These are phyloP conservation scores for Thaumetopoea pityocampa DNA, from an alignment of 1,140 invertebrate genomes.

Conservation along the genomic window DNA sequence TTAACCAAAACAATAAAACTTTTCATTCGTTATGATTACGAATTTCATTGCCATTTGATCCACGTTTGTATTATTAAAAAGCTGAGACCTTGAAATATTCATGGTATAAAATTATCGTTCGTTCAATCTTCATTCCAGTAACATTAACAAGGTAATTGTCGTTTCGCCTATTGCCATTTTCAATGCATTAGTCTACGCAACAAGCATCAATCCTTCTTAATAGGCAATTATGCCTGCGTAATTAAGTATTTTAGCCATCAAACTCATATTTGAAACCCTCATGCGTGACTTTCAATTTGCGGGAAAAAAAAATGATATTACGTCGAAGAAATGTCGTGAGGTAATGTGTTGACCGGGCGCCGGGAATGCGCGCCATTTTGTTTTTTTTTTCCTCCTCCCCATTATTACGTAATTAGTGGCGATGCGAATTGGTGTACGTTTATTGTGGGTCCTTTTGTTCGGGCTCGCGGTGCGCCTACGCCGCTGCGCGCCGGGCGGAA, in stretches of 20 bases:
- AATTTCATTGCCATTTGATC: no score
- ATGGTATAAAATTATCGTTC: no score
- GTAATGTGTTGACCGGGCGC: constrained; percentile 55
- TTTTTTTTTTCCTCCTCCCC: constrained; percentile 46
- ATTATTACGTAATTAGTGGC: constrained; percentile 70
- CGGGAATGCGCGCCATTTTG: constrained; percentile 61
- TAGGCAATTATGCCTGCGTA: constrained; percentile 20
- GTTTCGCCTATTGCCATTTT: no score
- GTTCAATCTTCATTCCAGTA: no score
- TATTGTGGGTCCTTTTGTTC: constrained; percentile 57
- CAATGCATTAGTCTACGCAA: constrained; percentile 8
- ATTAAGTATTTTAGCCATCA: constrained; percentile 20
- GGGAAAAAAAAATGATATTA: constrained; percentile 33
- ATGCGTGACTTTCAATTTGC: constrained; percentile 53
- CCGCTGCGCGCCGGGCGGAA: no score
- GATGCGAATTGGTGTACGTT: constrained; percentile 62
- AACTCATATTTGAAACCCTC: constrained; percentile 21
- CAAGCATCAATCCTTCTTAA: constrained; percentile 13
- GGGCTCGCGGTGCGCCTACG: constrained; percentile 40
- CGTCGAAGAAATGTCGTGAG: constrained; percentile 47
- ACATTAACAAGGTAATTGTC: no score
- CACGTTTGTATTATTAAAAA: no score
- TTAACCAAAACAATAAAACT: no score
- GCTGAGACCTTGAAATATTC: no score
- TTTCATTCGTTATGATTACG: no score